Evolutionary conservation across 2,888 invertebrate species (phyloP).

Genomic region (Rosalia funebris): DNA sequence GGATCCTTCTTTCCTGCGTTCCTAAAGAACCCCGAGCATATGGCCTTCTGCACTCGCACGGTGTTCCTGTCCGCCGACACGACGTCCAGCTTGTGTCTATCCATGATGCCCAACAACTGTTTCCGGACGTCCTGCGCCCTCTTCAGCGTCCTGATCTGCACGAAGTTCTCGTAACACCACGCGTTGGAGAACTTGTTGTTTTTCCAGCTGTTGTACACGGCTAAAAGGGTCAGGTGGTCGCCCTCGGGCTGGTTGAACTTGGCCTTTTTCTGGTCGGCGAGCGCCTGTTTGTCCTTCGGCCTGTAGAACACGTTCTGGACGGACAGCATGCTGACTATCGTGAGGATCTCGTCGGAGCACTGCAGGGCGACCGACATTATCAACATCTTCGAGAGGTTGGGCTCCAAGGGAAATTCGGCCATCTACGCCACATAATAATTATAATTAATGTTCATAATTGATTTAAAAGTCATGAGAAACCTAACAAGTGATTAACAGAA

Average conservation of each 20-base stretch:
- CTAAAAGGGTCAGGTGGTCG: conserved; percentile 95
- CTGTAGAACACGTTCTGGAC: conserved; percentile 98
- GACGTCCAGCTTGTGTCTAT: conserved; percentile 95
- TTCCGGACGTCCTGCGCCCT: conserved; percentile 98
- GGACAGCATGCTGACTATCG: conserved; percentile 98
- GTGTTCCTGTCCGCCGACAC: conserved; percentile 97
- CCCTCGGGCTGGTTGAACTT: conserved; percentile 99
- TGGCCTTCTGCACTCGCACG: conserved; percentile 95
- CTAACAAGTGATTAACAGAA: no score
- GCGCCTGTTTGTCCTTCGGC: conserved; percentile 93
- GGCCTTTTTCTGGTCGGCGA: conserved; percentile 98
- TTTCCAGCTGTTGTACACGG: conserved; percentile 99
- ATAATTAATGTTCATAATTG: no score
- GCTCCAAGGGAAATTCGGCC: conserved; percentile 99
- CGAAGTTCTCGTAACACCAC: conserved; percentile 99
- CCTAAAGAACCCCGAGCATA: conserved; percentile 98
- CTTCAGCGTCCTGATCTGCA: conserved; percentile 95
- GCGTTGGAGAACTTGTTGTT: conserved; percentile 99
- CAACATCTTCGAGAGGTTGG: conserved; percentile 96
- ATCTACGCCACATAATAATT: no score
- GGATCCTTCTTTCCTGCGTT: conserved; percentile 99
- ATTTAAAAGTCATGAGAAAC: no score
- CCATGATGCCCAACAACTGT: conserved; percentile 97
- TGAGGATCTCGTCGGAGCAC: conserved; percentile 97
- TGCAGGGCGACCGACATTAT: conserved; percentile 98